A percentile compares a stretch with the other conserved stretches of the same genome.
phyloP scores from a whole-genome alignment of 2,888 invertebrate species.

The Epiblema foenella region DNA sequence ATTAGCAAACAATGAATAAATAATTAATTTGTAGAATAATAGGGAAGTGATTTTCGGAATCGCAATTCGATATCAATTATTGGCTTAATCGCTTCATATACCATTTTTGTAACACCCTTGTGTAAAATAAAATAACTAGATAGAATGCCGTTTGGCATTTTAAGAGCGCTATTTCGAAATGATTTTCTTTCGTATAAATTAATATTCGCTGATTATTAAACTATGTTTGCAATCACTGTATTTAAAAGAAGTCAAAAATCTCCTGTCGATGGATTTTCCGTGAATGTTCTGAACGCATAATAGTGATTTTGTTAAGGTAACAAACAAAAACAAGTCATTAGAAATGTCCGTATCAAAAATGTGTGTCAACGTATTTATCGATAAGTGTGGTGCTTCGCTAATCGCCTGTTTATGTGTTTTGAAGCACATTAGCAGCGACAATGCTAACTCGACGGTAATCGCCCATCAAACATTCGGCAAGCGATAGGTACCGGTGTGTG shows the following conservation, averaged over 20 bases:
- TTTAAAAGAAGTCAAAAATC: too few relatives aligned
- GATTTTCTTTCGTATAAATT: not conserved
- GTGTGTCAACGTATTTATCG: constrained; percentile 50
- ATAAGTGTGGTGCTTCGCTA: constrained; percentile 56
- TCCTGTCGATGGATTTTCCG: not conserved
- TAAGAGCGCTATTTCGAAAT: too few relatives aligned
- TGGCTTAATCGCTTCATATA: too few relatives aligned
- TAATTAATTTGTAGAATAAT: too few relatives aligned
- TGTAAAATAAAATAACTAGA: not conserved
- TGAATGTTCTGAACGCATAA: not conserved
- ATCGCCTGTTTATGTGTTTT: constrained; percentile 68
- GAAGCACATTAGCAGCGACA: constrained; percentile 55
- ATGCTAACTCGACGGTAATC: constrained; percentile 55
- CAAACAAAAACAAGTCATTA: constrained; percentile 12
- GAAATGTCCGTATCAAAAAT: constrained; percentile 35
- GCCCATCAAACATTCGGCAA: constrained; percentile 54
- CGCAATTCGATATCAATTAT: too few relatives aligned
- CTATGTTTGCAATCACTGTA: not conserved
- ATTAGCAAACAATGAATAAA: too few relatives aligned
- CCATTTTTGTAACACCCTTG: too few relatives aligned
- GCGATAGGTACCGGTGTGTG: constrained; percentile 11
- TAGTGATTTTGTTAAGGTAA: not conserved
- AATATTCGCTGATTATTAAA: not conserved
- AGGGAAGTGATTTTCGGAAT: too few relatives aligned
- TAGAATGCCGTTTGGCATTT: not conserved